Base-by-base conservation (phyloP, 2,888 invertebrate species). In the Baccha elongata region DNA sequence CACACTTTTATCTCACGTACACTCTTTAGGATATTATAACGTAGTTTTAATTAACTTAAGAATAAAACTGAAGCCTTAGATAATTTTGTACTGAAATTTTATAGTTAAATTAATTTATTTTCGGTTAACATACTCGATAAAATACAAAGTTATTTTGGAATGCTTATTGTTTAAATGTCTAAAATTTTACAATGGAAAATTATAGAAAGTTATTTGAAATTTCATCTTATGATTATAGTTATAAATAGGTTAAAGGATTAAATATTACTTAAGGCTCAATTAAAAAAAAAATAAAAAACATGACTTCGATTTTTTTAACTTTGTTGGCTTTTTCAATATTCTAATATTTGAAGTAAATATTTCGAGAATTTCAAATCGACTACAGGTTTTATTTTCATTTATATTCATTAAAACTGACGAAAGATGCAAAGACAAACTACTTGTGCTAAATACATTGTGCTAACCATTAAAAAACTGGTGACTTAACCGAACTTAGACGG, bases 91-190 rank as follows among this genome's bases (percentile, higher is more conserved):
- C 78, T 62, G 55, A 64, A 58, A 64, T 72, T 68, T 72, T 68
- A 55, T 83, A 83, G 83, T 48, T 78, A 73, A 83, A 71, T 83
- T 76, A 83, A 71, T 83, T 76, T 52, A 40, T 42, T 65, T 75
- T 64, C 50, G 44, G 17, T 75, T 40, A 23, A 58, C 55, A 55
- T 50, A 65, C 26, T 17, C 37, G 67, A 62, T 44, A 23, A 35
- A 67, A 62, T 15, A 68, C 26, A 48, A 74, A 48, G 40, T 53
- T 74, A 42, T 68, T 29, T 44, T 11, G 64, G 26, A 53, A 32
- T 29, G 17, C 40, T 71, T 74, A 10, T 75, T 53, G 46, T 69
- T 80, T 42, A 35, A 65, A 19, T 64, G 58, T 68, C 23, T n/a
- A 21, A 48, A 65, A 78, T 68, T 15, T 21, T 53, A 68, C 68